Conservation (phyloP, 2,797 vertebrate species). For the Brachymystax lenok region DNA sequence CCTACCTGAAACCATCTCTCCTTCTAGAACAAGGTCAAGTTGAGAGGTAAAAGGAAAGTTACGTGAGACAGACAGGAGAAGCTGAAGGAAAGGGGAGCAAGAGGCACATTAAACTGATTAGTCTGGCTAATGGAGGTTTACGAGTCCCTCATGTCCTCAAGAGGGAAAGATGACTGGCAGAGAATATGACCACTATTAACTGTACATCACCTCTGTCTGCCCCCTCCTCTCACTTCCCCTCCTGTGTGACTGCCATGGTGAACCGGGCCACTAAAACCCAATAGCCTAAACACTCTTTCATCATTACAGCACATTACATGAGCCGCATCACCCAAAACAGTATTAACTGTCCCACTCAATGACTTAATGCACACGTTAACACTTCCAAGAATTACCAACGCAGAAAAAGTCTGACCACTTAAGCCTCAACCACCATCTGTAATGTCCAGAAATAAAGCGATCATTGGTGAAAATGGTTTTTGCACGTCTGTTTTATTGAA, state of each 20-base stretch:
- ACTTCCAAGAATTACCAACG: slow-evolving; percentile 73
- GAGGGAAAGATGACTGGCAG: slow-evolving; percentile 71
- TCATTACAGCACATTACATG: slow-evolving; percentile 68
- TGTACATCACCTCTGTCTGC: slow-evolving; percentile 71
- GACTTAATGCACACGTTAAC: slow-evolving; percentile 78
- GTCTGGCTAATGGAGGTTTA: slow-evolving; percentile 76
- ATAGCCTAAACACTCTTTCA: slow-evolving; percentile 81
- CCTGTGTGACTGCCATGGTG: slow-evolving; percentile 56
- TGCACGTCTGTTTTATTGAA: slow-evolving; percentile 75
- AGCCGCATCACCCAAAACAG: slow-evolving; percentile 62
- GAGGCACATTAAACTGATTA: slow-evolving; percentile 73
- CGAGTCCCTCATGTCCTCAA: slow-evolving; percentile 64
- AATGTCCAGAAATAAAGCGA: slow-evolving; percentile 77
- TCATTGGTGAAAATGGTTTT: slow-evolving; percentile 68
- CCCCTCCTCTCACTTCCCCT: slow-evolving; percentile 57
- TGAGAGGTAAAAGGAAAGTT: neutral
- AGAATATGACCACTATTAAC: slow-evolving; percentile 65
- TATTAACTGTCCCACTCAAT: slow-evolving; percentile 67
- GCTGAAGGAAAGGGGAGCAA: slow-evolving; percentile 10
- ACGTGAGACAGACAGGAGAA: neutral
- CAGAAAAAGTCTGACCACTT: slow-evolving; percentile 64
- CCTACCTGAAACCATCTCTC: neutral
- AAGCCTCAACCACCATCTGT: slow-evolving; percentile 65
- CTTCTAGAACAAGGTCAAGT: neutral
- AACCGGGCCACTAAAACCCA: slow-evolving; percentile 68